phyloP scores from a whole-genome alignment of 2,113 vertebrate species.

The Bombycilla garrulus region DNA sequence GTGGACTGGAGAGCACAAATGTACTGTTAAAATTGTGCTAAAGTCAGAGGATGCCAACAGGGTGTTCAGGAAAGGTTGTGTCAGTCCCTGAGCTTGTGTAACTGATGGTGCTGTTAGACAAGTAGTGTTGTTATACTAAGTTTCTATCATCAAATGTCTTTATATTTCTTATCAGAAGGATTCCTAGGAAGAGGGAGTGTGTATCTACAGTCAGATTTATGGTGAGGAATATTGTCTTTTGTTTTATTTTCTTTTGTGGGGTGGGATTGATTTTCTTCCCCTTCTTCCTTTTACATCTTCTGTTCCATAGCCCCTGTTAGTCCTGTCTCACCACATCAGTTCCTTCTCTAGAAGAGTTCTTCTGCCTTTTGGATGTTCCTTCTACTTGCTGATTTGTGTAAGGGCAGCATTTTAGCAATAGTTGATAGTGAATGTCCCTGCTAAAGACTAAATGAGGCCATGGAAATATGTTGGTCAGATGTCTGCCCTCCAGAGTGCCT shows the following conservation, averaged over 20 bases:
- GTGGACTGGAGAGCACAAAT: not conserved
- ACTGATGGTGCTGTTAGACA: not conserved
- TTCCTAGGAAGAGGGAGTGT: not conserved
- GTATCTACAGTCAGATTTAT: not conserved
- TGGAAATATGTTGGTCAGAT: not conserved
- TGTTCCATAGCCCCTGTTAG: not conserved
- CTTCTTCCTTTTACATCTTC: not conserved
- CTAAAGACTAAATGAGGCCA: not conserved
- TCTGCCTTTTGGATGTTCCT: not conserved
- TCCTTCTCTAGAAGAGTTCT: not conserved
- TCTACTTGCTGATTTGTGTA: not conserved
- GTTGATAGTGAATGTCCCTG: not conserved
- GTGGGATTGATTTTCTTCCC: rapidly evolving
- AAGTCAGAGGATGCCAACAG: not conserved
- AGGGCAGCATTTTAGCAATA: not conserved
- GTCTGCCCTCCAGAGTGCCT: not conserved
- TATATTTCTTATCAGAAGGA: not conserved
- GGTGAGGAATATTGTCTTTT: not conserved
- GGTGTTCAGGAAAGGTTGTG: not conserved
- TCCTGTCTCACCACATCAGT: not conserved
- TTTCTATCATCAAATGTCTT: not conserved
- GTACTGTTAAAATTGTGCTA: not conserved
- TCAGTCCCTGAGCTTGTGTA: not conserved
- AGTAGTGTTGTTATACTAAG: not conserved
- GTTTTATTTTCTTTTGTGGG: not conserved